Conservation (phyloP, 2,888 invertebrate species). For the Pecten maximus region DNA sequence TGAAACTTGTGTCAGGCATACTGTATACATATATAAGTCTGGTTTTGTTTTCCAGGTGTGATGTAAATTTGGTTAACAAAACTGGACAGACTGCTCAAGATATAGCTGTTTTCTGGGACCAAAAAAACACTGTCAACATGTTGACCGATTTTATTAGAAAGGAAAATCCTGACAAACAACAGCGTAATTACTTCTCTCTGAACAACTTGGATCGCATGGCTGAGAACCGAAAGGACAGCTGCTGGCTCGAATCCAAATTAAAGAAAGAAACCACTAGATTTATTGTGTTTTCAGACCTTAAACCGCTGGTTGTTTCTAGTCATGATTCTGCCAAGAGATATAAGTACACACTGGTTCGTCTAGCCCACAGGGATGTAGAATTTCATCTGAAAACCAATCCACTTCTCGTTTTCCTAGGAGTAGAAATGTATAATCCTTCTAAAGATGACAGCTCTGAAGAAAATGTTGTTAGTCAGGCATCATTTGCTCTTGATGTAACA, state of each 20-base stretch:
- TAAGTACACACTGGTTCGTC: constrained; percentile 62
- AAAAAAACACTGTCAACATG: constrained; percentile 67
- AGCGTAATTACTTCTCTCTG: constrained; percentile 76
- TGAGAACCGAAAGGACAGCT: constrained; percentile 76
- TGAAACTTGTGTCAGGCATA: too few species aligned
- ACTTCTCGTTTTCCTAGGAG: constrained; percentile 75
- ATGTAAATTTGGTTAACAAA: constrained; percentile 73
- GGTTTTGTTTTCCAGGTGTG: constrained; percentile 69
- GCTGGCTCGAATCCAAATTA: constrained; percentile 73
- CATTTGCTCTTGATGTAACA: constrained; percentile 78
- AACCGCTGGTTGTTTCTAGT: constrained; percentile 65
- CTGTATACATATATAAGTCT: too few species aligned
- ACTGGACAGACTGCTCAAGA: constrained; percentile 81
- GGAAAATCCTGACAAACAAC: constrained; percentile 65
- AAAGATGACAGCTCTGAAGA: constrained; percentile 42
- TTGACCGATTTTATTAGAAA: constrained; percentile 63
- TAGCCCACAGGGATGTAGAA: constrained; percentile 68
- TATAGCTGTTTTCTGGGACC: constrained; percentile 81
- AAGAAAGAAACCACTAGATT: constrained; percentile 71
- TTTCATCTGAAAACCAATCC: constrained; percentile 64
- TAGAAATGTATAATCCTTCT: constrained; percentile 65
- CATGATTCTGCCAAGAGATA: constrained; percentile 58
- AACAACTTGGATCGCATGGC: constrained; percentile 77
- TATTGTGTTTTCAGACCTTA: constrained; percentile 76
- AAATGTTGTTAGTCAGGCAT: constrained; percentile 60